Conservation (phyloP, 2,888 invertebrate species). For the Choreutis nemorana region DNA sequence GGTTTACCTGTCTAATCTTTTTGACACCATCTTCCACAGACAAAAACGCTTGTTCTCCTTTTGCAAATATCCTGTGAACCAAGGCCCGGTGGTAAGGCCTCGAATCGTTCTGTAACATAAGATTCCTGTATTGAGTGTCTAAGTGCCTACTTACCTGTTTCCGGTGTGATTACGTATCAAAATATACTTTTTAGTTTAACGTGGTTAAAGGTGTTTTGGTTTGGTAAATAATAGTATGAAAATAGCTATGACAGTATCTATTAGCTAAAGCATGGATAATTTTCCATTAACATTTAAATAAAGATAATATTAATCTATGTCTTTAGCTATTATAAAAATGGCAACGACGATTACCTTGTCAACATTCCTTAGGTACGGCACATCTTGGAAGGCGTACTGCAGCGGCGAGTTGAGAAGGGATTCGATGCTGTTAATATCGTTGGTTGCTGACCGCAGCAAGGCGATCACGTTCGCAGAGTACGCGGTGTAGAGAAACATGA, state of each 20-base stretch:
- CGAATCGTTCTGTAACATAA: constrained; percentile 8
- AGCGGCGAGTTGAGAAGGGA: constrained; percentile 65
- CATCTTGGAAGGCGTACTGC: constrained; percentile 62
- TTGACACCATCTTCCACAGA: constrained; percentile 10
- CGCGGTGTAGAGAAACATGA: constrained; percentile 69
- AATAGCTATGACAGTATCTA: no score
- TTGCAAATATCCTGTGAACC: constrained; percentile 6
- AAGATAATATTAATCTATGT: no score
- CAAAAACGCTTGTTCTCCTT: constrained; percentile 9
- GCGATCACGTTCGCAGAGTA: constrained; percentile 73
- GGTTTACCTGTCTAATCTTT: constrained; percentile 9
- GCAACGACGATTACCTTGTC: constrained; percentile 33
- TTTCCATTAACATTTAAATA: no score
- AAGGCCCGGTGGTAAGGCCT: constrained; percentile 8
- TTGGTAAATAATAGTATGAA: no score
- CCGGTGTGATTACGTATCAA: no score
- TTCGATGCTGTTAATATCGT: constrained; percentile 56
- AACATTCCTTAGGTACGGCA: constrained; percentile 62
- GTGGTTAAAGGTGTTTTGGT: no score
- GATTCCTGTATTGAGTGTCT: no score
- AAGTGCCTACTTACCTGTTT: no score
- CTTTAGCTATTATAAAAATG: no score
- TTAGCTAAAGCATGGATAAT: no score
- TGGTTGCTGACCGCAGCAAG: constrained; percentile 67
- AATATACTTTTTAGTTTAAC: no score